Base-by-base conservation (phyloP, 92 coral and sea anemone species). In the Virgularia gustaviana region DNA sequence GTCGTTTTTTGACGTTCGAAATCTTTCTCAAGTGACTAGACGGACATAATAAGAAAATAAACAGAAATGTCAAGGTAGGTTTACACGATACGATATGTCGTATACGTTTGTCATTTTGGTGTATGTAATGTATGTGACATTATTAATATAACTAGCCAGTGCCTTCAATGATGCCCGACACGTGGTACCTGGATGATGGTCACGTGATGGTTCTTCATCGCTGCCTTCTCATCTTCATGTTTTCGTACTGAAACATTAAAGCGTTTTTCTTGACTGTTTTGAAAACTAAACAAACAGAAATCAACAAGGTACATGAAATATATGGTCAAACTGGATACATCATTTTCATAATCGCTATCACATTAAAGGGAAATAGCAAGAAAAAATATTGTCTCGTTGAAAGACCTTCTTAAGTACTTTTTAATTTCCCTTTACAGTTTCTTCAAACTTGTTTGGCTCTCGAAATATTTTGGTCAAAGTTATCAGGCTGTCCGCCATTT, bases 21-120 rank as follows among this genome's bases (percentile, higher is more conserved):
- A 39, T 94, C 96, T 68, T 89, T 96, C 70, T 94, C 90, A 11
- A 94, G 67, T 6, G 99, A 87, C 99, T 94, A 57, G 9, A 47
- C n/a, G n/a, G n/a, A n/a, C n/a, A n/a, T n/a, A n/a, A n/a, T n/a
- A n/a, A n/a, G n/a, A n/a, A n/a, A n/a, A n/a, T n/a, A n/a, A n/a
- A n/a, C 43, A 32, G 0, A 16, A 28, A 2, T 23, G 31, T 11
- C 22, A 54, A 25, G 29, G 11, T 18, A 28, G n/a, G n/a, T n/a
- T n/a, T 22, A 53, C 59, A 53, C 36, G 18, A 58, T 0, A 37
- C 9, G 12, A 9, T 37, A 49, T 15, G 5, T 15, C 49, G 62
- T 18, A 30, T 16, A 61, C 1, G 3, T 19, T 43, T 33, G 11
- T 9, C 11, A 13, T 15, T 34, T 22, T n/a, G 12, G 39, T 29